Percentiles rank a stretch among this genome's conserved stretches.
These are phyloP conservation scores for Lytechinus variegatus DNA, from an alignment of 35 echinoderm and acorn worm genomes.

Conservation along the genomic window DNA sequence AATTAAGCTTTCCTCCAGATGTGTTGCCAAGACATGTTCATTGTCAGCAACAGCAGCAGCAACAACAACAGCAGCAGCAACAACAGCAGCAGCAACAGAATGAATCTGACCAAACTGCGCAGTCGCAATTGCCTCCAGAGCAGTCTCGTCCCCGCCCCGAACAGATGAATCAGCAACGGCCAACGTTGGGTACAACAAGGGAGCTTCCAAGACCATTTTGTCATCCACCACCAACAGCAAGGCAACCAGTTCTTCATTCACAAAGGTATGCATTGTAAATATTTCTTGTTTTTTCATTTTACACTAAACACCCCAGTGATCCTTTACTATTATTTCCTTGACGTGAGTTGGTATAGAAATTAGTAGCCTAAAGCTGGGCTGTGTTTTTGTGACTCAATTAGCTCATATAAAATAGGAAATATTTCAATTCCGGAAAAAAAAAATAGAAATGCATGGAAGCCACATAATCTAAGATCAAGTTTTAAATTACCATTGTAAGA, in stretches of 20 bases:
- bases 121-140: conserved; percentile 13
- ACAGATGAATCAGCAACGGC: conserved; percentile 14
- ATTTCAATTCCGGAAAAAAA: neutral
- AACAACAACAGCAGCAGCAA: conserved; percentile 43
- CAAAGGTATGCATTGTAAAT: conserved; percentile 14
- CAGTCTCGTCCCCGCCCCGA: neutral
- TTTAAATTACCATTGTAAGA: too few species aligned
- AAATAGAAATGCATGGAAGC: neutral
- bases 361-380: neutral
- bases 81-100: conserved; percentile 47
- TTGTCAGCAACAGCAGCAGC: conserved; percentile 42
- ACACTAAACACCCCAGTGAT: neutral
- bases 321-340: neutral
- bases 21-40: conserved; percentile 1
- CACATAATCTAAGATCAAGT: neutral
- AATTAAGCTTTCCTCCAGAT: neutral
- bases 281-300: neutral
- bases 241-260: conserved; percentile 30
- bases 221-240: too few species aligned
- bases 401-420: neutral
- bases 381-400: neutral
- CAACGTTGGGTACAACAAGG: neutral
- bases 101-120: conserved; percentile 38
- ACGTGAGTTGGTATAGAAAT: neutral
- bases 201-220: conserved; percentile 32